Evolutionary conservation across 2,888 invertebrate genomes (phyloP).

Genomic region (Seira sanloemensis): DNA sequence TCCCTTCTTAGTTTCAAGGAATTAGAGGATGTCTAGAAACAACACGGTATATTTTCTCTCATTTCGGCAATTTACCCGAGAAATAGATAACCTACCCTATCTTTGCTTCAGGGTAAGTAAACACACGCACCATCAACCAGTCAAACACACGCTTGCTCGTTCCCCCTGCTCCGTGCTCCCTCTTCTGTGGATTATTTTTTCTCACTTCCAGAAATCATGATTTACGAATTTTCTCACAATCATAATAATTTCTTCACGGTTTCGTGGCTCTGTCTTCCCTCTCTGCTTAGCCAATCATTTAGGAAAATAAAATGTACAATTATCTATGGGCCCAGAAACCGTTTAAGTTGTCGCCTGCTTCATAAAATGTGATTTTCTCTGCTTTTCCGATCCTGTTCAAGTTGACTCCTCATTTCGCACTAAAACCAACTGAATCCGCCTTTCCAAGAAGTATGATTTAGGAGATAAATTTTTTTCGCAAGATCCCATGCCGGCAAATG

Average conservation of each 20-base stretch:
- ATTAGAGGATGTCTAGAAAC: background rate
- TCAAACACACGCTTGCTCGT: background rate
- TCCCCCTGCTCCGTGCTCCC: background rate
- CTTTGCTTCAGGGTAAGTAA: background rate
- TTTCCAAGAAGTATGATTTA: slow-evolving; percentile 23
- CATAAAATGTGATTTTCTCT: background rate
- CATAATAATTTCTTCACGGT: background rate
- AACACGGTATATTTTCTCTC: background rate
- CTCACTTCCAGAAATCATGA: slow-evolving; percentile 53
- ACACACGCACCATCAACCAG: background rate
- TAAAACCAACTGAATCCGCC: background rate
- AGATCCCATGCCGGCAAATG: background rate
- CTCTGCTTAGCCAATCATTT: no score
- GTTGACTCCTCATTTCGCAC: background rate
- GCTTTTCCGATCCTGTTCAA: background rate
- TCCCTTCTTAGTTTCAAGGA: slow-evolving; percentile 39
- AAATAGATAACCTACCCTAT: no score
- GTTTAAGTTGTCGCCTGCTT: no score
- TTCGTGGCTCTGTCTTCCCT: slow-evolving; percentile 26
- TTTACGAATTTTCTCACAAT: slow-evolving; percentile 35
- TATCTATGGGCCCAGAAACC: no score
- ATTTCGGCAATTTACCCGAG: background rate
- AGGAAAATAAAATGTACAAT: no score
- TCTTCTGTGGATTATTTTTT: slow-evolving; percentile 19
- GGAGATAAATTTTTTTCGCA: background rate